Conservation (phyloP, 1,140 invertebrate species). For the Cardiocondyla obscurior region DNA sequence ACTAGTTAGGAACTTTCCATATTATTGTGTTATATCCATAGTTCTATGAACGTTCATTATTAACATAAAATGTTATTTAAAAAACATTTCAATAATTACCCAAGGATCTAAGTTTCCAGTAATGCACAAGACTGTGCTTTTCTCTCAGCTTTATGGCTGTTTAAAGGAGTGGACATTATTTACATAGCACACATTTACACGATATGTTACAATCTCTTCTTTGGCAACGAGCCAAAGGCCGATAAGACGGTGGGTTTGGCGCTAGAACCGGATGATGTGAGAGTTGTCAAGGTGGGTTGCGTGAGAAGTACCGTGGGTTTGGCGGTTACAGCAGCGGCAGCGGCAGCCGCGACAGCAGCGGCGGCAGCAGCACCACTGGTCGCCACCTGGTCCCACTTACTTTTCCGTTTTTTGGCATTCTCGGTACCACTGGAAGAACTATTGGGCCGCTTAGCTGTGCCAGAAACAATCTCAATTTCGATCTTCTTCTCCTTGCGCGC, state of each 20-base stretch:
- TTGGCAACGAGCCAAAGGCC: conserved; percentile 93
- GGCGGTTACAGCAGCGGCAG: conserved; percentile 81
- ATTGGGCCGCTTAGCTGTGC: conserved; percentile 89
- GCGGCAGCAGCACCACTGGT: conserved; percentile 78
- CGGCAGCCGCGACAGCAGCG: conserved; percentile 83
- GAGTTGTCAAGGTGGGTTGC: conserved; percentile 86
- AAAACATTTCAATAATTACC: background rate
- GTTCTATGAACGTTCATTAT: background rate
- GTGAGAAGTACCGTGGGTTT: conserved; percentile 83
- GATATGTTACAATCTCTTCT: conserved; percentile 87
- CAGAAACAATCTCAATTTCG: conserved; percentile 94
- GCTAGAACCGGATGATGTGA: conserved; percentile 91
- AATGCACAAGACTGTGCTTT: background rate
- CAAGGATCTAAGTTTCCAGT: conserved; percentile 14
- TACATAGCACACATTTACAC: conserved; percentile 65
- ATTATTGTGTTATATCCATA: background rate
- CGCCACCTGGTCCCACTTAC: conserved; percentile 95
- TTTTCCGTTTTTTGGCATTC: conserved; percentile 90
- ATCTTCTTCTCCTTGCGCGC: conserved; percentile 94
- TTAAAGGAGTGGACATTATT: conserved; percentile 30
- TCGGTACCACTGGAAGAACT: conserved; percentile 82
- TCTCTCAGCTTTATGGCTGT: conserved; percentile 1
- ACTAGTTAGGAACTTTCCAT: too few relatives aligned
- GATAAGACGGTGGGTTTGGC: conserved; percentile 95
- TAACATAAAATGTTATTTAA: background rate